Evolutionary conservation across 2,888 invertebrate species (phyloP), one percentile per base, ranked within the genome.

Genomic region (Cephus nigrinus): DNA sequence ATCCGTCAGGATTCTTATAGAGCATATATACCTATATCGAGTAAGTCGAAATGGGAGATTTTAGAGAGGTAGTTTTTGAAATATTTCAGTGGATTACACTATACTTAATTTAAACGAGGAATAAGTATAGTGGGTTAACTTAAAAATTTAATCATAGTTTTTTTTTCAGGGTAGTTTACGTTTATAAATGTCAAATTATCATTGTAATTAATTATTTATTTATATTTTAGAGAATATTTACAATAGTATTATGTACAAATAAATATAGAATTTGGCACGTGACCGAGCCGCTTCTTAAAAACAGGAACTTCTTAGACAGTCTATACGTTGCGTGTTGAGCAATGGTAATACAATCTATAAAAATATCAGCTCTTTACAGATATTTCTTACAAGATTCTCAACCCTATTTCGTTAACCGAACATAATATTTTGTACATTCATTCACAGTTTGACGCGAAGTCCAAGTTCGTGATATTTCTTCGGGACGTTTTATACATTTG

Each of bases 261-360:
- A 90, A 91, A 91, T 91, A 91, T 88, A 90, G 69, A 34, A 40
- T 36, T 68, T 78, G 82, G 82, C 82, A 83, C 82, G 79, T 81
- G 82, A 83, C 72, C 23, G 55, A 75, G 68, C 69, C 75, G 30
- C 68, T 75, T 78, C 74, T 74, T 75, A 77, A 35, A 78, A 86
- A 87, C 91, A 91, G 91, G 91, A 91, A 91, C 91, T 88, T 90
- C 84, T 85, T 74, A 35, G 88, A 89, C 91, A 91, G 91, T 91
- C 91, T 91, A 88, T 90, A 88, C 85, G 90, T 91, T 91, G 82
- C 84, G 76, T 33, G 71, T 71, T 71, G 71, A 71, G 71, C 71
- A 71, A 71, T 71, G 33, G 33, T 71, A 71, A 71, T 71, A 71
- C 31, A 33, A 31, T 71, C 33, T 71, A 71, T 31, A 71, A 71